phyloP scores from a whole-genome alignment of 2,797 vertebrate genomes.

The Enoplosus armatus region DNA sequence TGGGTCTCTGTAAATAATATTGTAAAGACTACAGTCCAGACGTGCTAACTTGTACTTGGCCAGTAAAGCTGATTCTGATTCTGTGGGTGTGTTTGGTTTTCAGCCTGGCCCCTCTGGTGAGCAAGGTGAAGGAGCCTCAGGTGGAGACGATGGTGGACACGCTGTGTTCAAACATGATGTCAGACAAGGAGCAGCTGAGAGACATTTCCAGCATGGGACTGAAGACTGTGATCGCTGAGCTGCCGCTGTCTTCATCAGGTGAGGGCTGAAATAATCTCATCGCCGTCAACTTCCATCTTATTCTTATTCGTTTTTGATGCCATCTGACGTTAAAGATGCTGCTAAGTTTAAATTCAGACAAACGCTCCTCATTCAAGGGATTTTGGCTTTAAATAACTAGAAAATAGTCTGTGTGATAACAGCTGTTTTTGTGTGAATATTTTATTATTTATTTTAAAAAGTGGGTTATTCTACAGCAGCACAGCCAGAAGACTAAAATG shows the following conservation, averaged over 20 bases:
- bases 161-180: conserved; percentile 94
- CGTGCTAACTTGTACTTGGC: too few relatives aligned
- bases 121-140: conserved; percentile 97
- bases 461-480: neutral
- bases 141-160: conserved; percentile 96
- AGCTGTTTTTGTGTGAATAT: neutral
- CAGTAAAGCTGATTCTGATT: too few relatives aligned
- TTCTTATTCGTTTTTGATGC: too few relatives aligned
- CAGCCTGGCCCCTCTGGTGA: conserved; percentile 94
- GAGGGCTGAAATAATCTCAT: conserved; percentile 7
- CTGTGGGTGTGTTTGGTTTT: conserved; percentile 27
- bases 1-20: too few relatives aligned
- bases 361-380: too few relatives aligned
- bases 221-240: conserved; percentile 93
- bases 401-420: too few relatives aligned
- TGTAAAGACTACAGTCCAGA: too few relatives aligned
- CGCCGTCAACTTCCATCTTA: neutral
- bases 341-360: too few relatives aligned
- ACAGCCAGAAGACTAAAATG: too few relatives aligned
- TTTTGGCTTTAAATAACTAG: too few relatives aligned
- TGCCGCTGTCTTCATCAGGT: conserved; percentile 92
- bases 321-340: too few relatives aligned
- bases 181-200: conserved; percentile 94
- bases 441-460: too few relatives aligned
- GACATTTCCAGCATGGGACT: conserved; percentile 97